Percentiles rank a stretch among this genome's conserved stretches.
These are phyloP conservation scores for Agrochola lychnidis DNA, from an alignment of 2,888 invertebrate species.

Conservation along the genomic window DNA sequence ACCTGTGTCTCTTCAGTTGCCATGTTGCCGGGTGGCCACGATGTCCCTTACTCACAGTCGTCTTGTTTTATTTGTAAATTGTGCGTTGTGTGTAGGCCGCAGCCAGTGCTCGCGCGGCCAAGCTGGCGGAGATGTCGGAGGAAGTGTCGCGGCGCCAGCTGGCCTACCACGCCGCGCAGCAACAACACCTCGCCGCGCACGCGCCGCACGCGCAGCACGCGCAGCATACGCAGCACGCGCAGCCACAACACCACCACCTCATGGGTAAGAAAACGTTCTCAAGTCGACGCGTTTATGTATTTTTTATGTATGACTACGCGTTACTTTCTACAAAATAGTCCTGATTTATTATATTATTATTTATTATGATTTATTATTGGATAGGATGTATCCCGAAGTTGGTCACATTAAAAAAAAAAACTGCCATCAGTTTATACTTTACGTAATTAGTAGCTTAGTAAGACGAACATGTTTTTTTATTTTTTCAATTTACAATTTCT, in stretches of 20 bases:
- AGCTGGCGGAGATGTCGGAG: constrained; percentile 95
- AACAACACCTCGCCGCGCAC: background rate
- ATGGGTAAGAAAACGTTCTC: background rate
- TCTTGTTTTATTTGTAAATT: background rate
- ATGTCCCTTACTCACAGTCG: background rate
- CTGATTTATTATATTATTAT: background rate
- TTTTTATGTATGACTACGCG: background rate
- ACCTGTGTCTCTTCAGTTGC: no score
- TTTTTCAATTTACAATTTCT: no score
- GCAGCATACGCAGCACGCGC: constrained; percentile 49
- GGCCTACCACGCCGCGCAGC: constrained; percentile 71
- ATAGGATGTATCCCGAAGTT: no score
- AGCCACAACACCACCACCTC: constrained; percentile 52
- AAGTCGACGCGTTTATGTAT: background rate
- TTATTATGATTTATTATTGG: no score
- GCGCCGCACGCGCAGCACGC: constrained; percentile 39
- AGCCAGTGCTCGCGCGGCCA: constrained; percentile 89
- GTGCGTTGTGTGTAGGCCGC: constrained; percentile 66
- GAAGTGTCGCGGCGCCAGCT: constrained; percentile 93
- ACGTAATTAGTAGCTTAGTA: no score
- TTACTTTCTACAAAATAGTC: background rate
- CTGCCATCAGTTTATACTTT: no score
- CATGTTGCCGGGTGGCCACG: no score
- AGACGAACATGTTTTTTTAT: no score
- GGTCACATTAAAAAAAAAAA: no score